Base-by-base conservation (phyloP, 2,797 vertebrate genomes). In the Diplodus puntazzo region DNA sequence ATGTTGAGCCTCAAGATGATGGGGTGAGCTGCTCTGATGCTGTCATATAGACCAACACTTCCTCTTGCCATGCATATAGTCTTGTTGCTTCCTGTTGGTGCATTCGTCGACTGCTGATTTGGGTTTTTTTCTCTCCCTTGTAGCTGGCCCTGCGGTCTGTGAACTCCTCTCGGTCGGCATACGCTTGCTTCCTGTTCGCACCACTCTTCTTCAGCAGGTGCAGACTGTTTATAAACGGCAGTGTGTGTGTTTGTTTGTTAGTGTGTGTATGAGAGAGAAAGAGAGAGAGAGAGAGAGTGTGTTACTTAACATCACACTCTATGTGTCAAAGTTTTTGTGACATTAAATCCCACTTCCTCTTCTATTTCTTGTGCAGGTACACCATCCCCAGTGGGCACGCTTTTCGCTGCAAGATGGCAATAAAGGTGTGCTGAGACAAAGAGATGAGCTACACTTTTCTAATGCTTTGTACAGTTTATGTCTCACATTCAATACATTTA, bases 161-260 rank as follows among this genome's bases (percentile, higher is more conserved):
- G 57, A 99, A 97, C 92, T 96, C 96, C 1, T 98, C 97, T 23
- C 97, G 97, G 45, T 99, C 98, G 0, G 98, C 97, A 48, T 99
- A 98, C 30, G 97, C 97, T 78, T 97, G 96, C 75, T 98, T 99
- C 93, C 95, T 97, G 79, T 96, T 99, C 39, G 91, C 95, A 5
- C 97, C 97, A 0, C 96, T 98, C 61, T 98, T 98, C 94, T 99
- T 99, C 91, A 97, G 96, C 94, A 96, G 92, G 69, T 99, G 96
- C 82, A 87, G 55, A 49, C 6, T 72, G 58, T 73, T 45, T 67
- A 13, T 45, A 42, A 69, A 73, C 0, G 11, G 21, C 30, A 59
- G 16, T 70, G 25, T 54, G 2, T 61, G 23, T 69, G 23, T 46
- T 14, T 46, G 43, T 42, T n/a, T 48, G 46, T 60, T 43, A 23